phyloP scores from a whole-genome alignment of 2,113 vertebrate species.

The Petroica traversi region DNA sequence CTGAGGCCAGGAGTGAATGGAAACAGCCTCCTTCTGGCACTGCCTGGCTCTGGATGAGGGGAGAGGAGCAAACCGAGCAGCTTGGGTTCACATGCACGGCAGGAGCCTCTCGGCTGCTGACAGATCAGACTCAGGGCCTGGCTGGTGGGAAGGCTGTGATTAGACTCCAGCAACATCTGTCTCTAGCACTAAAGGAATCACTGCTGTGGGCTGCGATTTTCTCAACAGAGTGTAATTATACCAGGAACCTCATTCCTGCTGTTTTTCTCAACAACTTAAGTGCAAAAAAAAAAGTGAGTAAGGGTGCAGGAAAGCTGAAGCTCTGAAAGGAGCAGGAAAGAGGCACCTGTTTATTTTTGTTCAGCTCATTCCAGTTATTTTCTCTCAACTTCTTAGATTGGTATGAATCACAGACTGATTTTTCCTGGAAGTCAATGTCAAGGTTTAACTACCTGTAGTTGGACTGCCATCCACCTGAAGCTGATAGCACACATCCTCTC shows the following conservation, averaged over 20 bases:
- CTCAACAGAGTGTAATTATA: conserved; percentile 45
- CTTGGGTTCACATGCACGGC: neutral
- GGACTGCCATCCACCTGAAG: neutral
- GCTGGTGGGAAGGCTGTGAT: conserved; percentile 32
- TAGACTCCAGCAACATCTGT: conserved; percentile 45
- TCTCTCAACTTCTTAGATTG: neutral
- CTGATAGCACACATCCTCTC: neutral
- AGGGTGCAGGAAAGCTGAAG: neutral
- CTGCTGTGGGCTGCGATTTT: conserved; percentile 15
- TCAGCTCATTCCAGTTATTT: neutral
- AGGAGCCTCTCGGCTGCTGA: conserved; percentile 34
- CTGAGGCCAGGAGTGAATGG: conserved; percentile 24
- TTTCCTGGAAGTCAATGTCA: neutral
- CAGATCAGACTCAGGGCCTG: conserved; percentile 49
- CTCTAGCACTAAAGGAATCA: conserved; percentile 22
- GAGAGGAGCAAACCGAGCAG: neutral
- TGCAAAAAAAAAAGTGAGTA: neutral
- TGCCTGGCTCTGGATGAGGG: neutral
- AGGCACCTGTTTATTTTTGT: neutral
- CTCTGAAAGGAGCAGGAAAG: neutral
- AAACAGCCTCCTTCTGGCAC: conserved; percentile 41
- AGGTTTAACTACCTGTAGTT: neutral
- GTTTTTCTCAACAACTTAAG: neutral
- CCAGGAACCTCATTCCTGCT: conserved; percentile 18
- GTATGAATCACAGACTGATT: neutral